Conservation (phyloP, 2,113 vertebrate species). For the Tachycineta bicolor region DNA sequence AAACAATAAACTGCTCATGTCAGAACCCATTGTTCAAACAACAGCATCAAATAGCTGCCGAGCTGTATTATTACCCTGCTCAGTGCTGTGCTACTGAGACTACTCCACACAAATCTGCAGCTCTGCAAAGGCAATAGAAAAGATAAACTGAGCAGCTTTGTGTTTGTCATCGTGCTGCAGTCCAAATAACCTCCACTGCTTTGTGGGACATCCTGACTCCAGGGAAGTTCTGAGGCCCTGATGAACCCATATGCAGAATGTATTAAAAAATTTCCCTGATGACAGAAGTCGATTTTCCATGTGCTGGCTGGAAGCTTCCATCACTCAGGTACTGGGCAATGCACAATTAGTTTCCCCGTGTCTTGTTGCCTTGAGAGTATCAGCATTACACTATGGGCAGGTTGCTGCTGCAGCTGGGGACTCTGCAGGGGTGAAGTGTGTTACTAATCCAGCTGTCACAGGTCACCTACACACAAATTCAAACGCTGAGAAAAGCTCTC, state of each 20-base stretch:
- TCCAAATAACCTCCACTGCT: neutral
- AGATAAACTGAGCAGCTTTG: neutral
- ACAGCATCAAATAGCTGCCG: neutral
- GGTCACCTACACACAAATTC: neutral
- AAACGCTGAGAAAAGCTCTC: neutral
- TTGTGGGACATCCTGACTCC: neutral
- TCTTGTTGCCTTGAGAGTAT: neutral
- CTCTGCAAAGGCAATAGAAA: neutral
- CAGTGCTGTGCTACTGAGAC: neutral
- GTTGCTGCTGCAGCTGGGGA: neutral
- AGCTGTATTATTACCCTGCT: neutral
- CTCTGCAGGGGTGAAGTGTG: neutral
- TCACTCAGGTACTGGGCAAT: neutral
- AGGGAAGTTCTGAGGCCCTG: neutral
- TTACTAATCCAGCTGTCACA: neutral
- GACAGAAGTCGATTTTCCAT: rapidly evolving
- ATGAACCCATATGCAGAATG: neutral
- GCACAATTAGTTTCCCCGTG: neutral
- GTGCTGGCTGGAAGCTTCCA: neutral
- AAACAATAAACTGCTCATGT: constrained; percentile 26
- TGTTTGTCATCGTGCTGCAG: neutral
- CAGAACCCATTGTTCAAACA: constrained; percentile 19
- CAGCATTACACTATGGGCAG: neutral
- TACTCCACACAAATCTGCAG: neutral
- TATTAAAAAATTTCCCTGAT: neutral